Conservation (phyloP, 2,888 invertebrate species). For the Eupithecia pulchellata region DNA sequence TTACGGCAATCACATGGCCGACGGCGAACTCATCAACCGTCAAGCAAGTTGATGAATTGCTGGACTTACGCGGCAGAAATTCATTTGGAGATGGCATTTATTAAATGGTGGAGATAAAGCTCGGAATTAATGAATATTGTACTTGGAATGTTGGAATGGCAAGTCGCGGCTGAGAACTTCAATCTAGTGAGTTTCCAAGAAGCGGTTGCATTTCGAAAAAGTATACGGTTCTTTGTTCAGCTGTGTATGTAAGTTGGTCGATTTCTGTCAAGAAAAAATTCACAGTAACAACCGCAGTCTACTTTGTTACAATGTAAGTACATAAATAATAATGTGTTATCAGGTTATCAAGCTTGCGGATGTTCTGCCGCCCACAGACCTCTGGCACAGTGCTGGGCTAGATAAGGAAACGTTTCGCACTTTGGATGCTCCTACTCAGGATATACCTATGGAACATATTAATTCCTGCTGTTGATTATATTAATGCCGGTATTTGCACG, state of each 20-base stretch:
- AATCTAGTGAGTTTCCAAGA: not conserved
- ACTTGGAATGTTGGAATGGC: constrained; percentile 5
- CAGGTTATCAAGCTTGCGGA: constrained; percentile 45
- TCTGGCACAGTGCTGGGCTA: constrained; percentile 33
- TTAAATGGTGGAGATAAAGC: constrained; percentile 16
- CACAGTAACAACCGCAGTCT: too few species aligned
- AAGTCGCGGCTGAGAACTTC: not conserved
- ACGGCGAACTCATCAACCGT: constrained; percentile 36
- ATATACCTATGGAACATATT: constrained; percentile 8
- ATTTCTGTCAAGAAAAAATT: too few species aligned
- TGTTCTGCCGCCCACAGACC: constrained; percentile 44
- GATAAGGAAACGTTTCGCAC: constrained; percentile 46
- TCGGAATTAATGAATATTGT: constrained; percentile 17
- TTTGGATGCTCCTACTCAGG: constrained; percentile 24
- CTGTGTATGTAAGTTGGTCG: too few species aligned
- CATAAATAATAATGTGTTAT: constrained; percentile 38
- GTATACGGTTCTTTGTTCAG: too few species aligned
- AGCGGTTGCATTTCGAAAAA: not conserved
- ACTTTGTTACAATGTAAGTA: not conserved
- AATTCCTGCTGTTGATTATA: not conserved
- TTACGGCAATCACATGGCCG: constrained; percentile 47
- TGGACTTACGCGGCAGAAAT: constrained; percentile 24
- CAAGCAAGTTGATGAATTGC: constrained; percentile 24
- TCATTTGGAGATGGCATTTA: constrained; percentile 30
- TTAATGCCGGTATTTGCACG: too few species aligned